Evolutionary conservation across 2,113 vertebrate species (phyloP).

Genomic region (Mastomys natalensis): DNA sequence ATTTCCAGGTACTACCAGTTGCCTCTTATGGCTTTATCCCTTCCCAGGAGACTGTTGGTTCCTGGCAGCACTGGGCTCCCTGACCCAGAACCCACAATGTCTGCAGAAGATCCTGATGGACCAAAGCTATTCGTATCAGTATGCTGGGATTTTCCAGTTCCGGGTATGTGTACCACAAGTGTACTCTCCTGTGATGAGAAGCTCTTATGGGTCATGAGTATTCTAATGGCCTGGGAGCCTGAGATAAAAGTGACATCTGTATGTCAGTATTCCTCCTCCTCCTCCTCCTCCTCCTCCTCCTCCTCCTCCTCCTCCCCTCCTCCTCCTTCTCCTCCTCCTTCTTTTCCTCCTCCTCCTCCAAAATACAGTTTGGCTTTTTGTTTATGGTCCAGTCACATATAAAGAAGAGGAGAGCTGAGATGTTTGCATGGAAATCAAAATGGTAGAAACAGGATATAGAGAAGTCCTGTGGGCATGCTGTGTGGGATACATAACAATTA

Average conservation of each 20-base stretch:
- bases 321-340: no score
- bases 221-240: neutral
- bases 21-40: neutral
- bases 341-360: no score
- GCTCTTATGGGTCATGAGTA: neutral
- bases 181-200: fast-evolving
- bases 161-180: slow-evolving; percentile 75
- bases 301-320: fast-evolving
- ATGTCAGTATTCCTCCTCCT: neutral
- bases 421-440: neutral
- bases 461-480: no score
- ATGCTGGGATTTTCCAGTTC: slow-evolving; percentile 89
- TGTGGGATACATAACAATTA: neutral
- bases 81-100: slow-evolving; percentile 83
- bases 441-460: neutral
- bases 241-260: neutral
- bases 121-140: slow-evolving; percentile 84
- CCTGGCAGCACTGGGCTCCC: slow-evolving; percentile 87
- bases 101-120: slow-evolving; percentile 83
- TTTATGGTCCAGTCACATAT: neutral
- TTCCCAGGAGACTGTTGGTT: slow-evolving; percentile 89
- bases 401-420: neutral
- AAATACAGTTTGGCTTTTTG: neutral
- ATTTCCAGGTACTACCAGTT: neutral
- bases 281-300: no score